Evolutionary conservation across 2,113 vertebrate species (phyloP).

Genomic region (Dolichotis patagonum): DNA sequence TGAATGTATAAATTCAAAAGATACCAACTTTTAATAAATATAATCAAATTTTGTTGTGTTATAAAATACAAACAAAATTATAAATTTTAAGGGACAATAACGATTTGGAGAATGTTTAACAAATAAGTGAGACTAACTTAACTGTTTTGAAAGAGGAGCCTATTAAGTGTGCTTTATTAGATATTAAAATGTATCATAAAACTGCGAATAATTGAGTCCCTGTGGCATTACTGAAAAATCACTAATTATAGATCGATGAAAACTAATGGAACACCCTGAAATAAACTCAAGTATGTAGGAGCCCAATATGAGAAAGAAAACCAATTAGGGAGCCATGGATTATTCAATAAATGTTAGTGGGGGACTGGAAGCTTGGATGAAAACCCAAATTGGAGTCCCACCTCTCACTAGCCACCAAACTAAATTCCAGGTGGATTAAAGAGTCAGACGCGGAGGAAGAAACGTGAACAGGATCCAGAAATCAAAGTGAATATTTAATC

Average conservation of each 20-base stretch:
- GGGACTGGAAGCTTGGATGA: slow-evolving; percentile 26
- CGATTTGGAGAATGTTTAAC: slow-evolving; percentile 31
- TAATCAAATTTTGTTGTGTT: slow-evolving; percentile 29
- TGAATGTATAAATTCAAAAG: neutral
- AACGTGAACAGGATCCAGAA: neutral
- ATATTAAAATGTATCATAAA: slow-evolving; percentile 55
- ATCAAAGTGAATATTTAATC: slow-evolving; percentile 53
- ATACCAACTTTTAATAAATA: slow-evolving; percentile 7
- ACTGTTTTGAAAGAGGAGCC: slow-evolving; percentile 16
- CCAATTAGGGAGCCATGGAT: slow-evolving; percentile 45
- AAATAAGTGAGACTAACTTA: slow-evolving; percentile 35
- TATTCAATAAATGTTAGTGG: slow-evolving; percentile 42
- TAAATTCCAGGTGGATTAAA: slow-evolving; percentile 57
- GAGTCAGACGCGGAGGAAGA: slow-evolving; percentile 1
- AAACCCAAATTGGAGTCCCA: slow-evolving; percentile 13
- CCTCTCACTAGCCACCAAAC: neutral
- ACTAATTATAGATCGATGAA: neutral
- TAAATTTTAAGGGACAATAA: slow-evolving; percentile 24
- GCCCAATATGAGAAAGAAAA: slow-evolving; percentile 7
- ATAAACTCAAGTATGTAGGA: slow-evolving; percentile 11
- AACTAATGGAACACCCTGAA: neutral
- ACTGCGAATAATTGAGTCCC: slow-evolving; percentile 21
- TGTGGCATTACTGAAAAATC: slow-evolving; percentile 9
- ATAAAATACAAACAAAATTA: slow-evolving; percentile 41
- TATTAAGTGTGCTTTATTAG: neutral